A percentile compares a stretch with the other conserved stretches of the same genome.
Conservation (phyloP, 2,888 invertebrate species). For the Epicampocera succincta region DNA sequence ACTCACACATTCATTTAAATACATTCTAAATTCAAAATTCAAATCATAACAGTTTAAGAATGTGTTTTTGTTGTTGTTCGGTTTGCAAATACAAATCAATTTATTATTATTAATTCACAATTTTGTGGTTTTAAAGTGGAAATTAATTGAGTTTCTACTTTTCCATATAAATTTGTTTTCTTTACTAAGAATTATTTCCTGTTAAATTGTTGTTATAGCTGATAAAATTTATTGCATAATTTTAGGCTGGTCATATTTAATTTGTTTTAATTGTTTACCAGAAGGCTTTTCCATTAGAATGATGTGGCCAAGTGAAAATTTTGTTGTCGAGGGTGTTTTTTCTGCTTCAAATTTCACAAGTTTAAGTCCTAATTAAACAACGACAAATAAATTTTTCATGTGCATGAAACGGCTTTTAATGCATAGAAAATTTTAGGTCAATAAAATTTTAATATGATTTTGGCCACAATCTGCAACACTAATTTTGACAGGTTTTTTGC, state of each 20-base stretch:
- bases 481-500: too few species aligned
- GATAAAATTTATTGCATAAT: conserved; percentile 1
- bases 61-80: not conserved
- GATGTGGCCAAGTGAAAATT: too few species aligned
- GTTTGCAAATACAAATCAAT: conserved; percentile 11
- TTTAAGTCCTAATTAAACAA: too few species aligned
- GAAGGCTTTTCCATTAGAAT: not conserved
- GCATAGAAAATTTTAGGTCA: too few species aligned
- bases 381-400: too few species aligned
- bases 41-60: too few species aligned
- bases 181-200: conserved; percentile 11
- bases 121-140: not conserved
- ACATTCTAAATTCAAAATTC: conserved; percentile 3
- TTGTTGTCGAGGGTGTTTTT: too few species aligned
- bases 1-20: not conserved
- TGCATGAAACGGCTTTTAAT: too few species aligned
- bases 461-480: too few species aligned
- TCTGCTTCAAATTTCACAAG: too few species aligned
- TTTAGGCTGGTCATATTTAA: conserved; percentile 1
- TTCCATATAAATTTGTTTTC: not conserved
- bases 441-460: too few species aligned
- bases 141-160: not conserved
- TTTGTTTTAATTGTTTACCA: not conserved
- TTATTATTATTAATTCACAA: not conserved
- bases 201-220: not conserved